Conservation (phyloP, 2,888 invertebrate genomes). For the Psylliodes chrysocephalus region DNA sequence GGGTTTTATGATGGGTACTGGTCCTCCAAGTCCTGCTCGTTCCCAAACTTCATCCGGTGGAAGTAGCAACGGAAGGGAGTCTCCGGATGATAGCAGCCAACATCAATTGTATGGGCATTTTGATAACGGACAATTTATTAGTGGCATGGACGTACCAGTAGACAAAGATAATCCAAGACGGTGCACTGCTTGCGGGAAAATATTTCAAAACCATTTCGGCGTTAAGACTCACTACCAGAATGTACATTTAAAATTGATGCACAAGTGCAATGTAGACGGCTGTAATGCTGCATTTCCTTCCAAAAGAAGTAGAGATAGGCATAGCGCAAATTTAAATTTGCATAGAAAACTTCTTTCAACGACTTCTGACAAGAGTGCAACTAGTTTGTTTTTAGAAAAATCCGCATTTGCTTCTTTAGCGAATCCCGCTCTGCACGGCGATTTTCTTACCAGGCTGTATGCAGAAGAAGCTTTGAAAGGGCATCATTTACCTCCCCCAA, state of each 20-base stretch:
- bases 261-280: constrained; percentile 93
- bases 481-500: constrained; percentile 64
- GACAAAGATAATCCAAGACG: constrained; percentile 92
- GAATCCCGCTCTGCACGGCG: constrained; percentile 78
- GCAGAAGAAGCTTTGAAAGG: constrained; percentile 75
- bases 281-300: constrained; percentile 96
- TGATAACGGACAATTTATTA: constrained; percentile 78
- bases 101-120: constrained; percentile 77
- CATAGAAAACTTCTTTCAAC: constrained; percentile 89
- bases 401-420: constrained; percentile 69
- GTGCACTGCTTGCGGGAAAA: constrained; percentile 92
- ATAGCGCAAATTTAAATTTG: constrained; percentile 90
- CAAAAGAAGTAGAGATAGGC: constrained; percentile 90
- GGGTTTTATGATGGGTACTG: constrained; percentile 67
- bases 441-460: constrained; percentile 81
- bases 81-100: constrained; percentile 70
- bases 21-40: constrained; percentile 70
- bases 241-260: constrained; percentile 94
- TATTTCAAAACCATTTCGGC: constrained; percentile 92
- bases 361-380: constrained; percentile 66
- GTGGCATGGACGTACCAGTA: constrained; percentile 85
- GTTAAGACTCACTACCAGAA: constrained; percentile 96
- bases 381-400: constrained; percentile 64
- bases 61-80: constrained; percentile 67
- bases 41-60: constrained; percentile 73